Evolutionary conservation across 2,113 vertebrate species (phyloP).

Genomic region (Passer domesticus): DNA sequence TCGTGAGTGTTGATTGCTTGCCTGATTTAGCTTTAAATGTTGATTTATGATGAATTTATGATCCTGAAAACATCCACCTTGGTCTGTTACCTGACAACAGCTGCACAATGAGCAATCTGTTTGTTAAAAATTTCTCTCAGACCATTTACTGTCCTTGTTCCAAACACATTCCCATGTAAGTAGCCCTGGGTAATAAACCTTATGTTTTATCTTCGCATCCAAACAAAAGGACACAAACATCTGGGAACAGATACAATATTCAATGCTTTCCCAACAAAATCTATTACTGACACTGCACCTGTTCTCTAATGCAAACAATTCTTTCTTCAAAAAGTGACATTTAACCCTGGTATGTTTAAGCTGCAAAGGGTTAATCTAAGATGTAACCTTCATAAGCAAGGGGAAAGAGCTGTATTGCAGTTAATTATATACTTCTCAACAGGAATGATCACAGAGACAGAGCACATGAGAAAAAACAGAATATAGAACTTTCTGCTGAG

Average conservation of each 20-base stretch:
- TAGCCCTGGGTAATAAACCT: background rate
- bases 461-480: background rate
- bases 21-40: background rate
- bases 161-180: background rate
- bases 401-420: background rate
- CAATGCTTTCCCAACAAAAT: background rate
- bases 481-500: background rate
- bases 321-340: background rate
- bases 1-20: background rate
- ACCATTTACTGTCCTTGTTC: background rate
- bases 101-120: background rate
- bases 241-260: background rate
- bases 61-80: background rate
- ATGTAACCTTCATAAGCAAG: background rate
- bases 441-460: background rate
- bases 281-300: background rate
- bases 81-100: slow-evolving; percentile 10
- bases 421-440: background rate
- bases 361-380: background rate
- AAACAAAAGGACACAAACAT: background rate
- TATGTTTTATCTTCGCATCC: background rate
- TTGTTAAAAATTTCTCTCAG: slow-evolving; percentile 6
- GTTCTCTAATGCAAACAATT: background rate
- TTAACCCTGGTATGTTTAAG: background rate
- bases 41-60: background rate